Evolutionary conservation across 2,888 invertebrate genomes (phyloP).

Genomic region (Schrankia costaestrigalis): DNA sequence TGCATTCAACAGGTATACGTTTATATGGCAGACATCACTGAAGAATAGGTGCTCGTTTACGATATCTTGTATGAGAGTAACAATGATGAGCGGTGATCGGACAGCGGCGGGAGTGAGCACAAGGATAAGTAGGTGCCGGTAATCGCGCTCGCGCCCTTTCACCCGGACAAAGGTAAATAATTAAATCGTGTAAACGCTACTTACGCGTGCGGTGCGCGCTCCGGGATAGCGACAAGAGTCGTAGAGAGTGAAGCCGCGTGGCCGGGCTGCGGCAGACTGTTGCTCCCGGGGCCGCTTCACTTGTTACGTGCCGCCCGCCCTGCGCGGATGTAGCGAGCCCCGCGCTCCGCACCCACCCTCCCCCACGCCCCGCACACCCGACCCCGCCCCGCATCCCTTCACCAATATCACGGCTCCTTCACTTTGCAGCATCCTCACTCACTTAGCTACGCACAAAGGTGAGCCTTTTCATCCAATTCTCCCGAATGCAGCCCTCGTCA

Average conservation of each 20-base stretch:
- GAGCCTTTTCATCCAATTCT: slow-evolving; percentile 26
- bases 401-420: slow-evolving; percentile 69
- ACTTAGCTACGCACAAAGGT: slow-evolving; percentile 46
- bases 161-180: slow-evolving; percentile 44
- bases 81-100: slow-evolving; percentile 19
- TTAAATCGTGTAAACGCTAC: slow-evolving; percentile 57
- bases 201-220: slow-evolving; percentile 62
- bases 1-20: slow-evolving; percentile 69
- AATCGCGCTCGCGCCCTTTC: slow-evolving; percentile 19
- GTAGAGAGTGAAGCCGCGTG: slow-evolving; percentile 69
- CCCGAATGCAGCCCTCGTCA: slow-evolving; percentile 25
- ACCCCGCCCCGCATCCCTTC: slow-evolving; percentile 64
- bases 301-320: slow-evolving; percentile 76
- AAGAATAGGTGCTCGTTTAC: slow-evolving; percentile 39
- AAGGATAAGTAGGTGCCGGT: slow-evolving; percentile 12
- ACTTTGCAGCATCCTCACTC: slow-evolving; percentile 68
- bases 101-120: slow-evolving; percentile 12
- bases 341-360: slow-evolving; percentile 39
- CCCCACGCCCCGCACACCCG: slow-evolving; percentile 48
- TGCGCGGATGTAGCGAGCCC: slow-evolving; percentile 50
- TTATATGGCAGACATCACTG: slow-evolving; percentile 50
- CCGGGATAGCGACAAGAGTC: slow-evolving; percentile 53
- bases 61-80: slow-evolving; percentile 29
- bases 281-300: slow-evolving; percentile 79
- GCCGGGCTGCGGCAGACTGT: slow-evolving; percentile 80